phyloP scores from a whole-genome alignment of 2,888 invertebrate species.

The Trimorus sp. region DNA sequence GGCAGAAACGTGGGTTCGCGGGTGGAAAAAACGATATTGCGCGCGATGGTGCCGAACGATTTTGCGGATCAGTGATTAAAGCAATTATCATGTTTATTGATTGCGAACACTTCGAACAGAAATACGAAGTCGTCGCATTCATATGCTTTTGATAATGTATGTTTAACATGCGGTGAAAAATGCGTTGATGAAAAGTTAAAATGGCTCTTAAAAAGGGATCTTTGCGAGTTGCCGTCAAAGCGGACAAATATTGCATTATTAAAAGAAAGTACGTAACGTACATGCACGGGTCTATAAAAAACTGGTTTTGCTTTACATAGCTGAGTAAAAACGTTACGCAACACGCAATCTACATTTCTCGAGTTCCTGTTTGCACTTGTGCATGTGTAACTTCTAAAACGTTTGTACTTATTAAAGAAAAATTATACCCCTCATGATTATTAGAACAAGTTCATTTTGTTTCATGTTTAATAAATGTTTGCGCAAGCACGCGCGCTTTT shows the following conservation, averaged over 20 bases:
- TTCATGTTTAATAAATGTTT: no score
- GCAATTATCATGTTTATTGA: no score
- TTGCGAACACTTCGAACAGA: no score
- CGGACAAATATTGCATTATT: slow-evolving; percentile 2
- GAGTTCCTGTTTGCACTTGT: not conserved
- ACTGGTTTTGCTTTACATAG: not conserved
- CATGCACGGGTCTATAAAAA: slow-evolving; percentile 5
- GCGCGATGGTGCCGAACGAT: slow-evolving; percentile 20
- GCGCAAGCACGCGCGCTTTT: no score
- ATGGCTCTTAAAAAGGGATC: no score
- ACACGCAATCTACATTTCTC: slow-evolving; percentile 6
- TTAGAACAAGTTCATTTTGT: no score
- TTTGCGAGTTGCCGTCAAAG: not conserved
- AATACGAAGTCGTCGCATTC: no score
- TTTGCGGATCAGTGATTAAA: not conserved
- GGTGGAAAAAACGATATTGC: slow-evolving; percentile 10
- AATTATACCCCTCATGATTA: no score
- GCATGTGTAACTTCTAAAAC: no score
- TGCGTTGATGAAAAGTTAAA: slow-evolving; percentile 7
- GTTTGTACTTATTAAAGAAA: no score
- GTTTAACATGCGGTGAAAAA: no score
- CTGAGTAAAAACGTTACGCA: not conserved
- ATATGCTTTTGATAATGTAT: no score
- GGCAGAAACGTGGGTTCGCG: slow-evolving; percentile 13
- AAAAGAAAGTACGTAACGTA: slow-evolving; percentile 22